These are phyloP conservation scores for Nyctibius bracteatus DNA, from an alignment of 2,113 vertebrate species.

Conservation along the genomic window DNA sequence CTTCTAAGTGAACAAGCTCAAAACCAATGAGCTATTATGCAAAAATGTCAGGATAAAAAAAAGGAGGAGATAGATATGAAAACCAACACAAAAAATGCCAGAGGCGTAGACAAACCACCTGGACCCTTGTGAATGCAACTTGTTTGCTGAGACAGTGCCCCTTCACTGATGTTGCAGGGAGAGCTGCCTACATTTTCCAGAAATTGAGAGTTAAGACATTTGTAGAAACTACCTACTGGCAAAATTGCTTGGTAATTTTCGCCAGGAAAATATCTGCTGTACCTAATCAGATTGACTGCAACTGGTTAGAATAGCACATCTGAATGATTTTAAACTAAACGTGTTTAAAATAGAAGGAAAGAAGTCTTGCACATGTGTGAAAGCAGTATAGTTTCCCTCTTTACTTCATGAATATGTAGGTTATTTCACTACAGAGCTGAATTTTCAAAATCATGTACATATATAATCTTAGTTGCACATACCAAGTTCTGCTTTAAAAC, in stretches of 20 bases:
- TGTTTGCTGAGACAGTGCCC: not conserved
- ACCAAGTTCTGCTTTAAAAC: not conserved
- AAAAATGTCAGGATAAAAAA: not conserved
- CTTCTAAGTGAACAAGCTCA: not conserved
- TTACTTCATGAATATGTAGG: not conserved
- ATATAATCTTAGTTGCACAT: not conserved
- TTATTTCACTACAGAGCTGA: not conserved
- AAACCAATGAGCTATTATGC: not conserved
- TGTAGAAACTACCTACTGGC: not conserved
- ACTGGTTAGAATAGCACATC: not conserved
- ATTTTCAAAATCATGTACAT: not conserved
- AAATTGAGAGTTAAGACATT: not conserved
- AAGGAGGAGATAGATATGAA: not conserved
- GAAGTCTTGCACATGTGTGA: accelerated
- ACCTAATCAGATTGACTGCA: not conserved
- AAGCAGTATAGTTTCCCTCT: not conserved
- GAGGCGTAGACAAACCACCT: not conserved
- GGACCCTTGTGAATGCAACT: not conserved
- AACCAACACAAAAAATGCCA: not conserved
- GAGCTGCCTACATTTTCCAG: not conserved
- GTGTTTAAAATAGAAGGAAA: not conserved
- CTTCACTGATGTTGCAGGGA: not conserved
- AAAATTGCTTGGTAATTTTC: not conserved
- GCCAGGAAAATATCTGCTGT: not conserved
- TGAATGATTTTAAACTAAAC: not conserved